A percentile compares a stretch with the other conserved stretches of the same genome.
These are phyloP conservation scores for Apocheima hispidaria DNA, from an alignment of 2,888 invertebrate species.

Conservation along the genomic window DNA sequence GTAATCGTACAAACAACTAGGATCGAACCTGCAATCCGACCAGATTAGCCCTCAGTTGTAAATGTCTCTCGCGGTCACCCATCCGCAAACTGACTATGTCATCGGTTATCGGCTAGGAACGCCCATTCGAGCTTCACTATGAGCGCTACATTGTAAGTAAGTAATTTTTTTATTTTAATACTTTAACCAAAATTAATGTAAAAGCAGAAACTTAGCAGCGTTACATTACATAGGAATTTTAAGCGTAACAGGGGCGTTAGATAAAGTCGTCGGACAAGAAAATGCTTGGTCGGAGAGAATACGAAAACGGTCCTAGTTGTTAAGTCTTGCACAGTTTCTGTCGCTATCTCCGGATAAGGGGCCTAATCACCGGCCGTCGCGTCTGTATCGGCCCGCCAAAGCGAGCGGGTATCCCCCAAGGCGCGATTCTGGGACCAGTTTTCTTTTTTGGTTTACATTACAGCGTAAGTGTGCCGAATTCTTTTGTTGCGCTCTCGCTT, in stretches of 20 bases:
- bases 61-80: no score
- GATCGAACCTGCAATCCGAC: no score
- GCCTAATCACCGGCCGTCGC: slow-evolving; percentile 86
- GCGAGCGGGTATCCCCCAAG: slow-evolving; percentile 79
- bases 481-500: slow-evolving; percentile 79
- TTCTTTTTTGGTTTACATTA: slow-evolving; percentile 86
- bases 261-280: slow-evolving; percentile 81
- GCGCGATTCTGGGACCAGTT: slow-evolving; percentile 84
- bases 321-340: slow-evolving; percentile 86
- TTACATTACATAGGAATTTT: slow-evolving; percentile 80
- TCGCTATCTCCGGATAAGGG: slow-evolving; percentile 86
- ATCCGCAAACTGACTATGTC: no score
- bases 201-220: slow-evolving; percentile 65
- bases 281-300: slow-evolving; percentile 83
- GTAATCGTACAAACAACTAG: no score
- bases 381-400: slow-evolving; percentile 83
- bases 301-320: slow-evolving; percentile 86
- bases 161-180: not conserved
- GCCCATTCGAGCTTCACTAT: no score
- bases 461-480: slow-evolving; percentile 84
- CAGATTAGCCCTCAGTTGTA: no score
- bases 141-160: not conserved
- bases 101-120: no score
- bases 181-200: slow-evolving; percentile 60
- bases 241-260: slow-evolving; percentile 76